phyloP scores from a whole-genome alignment of 2,113 vertebrate species.

The Phainopepla nitens region DNA sequence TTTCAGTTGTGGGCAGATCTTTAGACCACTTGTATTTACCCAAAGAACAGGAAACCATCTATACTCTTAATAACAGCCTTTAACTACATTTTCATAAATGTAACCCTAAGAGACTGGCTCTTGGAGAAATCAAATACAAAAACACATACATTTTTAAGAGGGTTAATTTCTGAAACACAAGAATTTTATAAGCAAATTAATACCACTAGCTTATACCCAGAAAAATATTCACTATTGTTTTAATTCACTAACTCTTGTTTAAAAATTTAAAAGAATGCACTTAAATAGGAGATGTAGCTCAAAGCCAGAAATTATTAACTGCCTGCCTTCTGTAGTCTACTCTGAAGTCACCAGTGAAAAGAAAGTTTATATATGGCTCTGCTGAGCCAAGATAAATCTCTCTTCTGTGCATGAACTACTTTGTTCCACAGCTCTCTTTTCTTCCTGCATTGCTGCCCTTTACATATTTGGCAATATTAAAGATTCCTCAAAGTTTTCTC shows the following conservation, averaged over 20 bases:
- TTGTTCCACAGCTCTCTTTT: slow-evolving; percentile 50
- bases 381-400: slow-evolving; percentile 60
- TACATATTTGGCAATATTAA: slow-evolving; percentile 61
- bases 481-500: slow-evolving; percentile 65
- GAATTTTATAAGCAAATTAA: neutral
- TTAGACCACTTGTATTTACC: neutral
- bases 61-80: neutral
- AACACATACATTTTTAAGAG: neutral
- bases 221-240: neutral
- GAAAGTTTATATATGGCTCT: slow-evolving; percentile 18
- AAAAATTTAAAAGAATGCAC: slow-evolving; percentile 27
- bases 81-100: neutral
- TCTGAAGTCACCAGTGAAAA: slow-evolving; percentile 43
- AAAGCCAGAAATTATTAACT: slow-evolving; percentile 40
- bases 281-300: neutral
- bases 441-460: slow-evolving; percentile 37
- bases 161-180: neutral
- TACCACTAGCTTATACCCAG: neutral
- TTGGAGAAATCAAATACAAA: neutral
- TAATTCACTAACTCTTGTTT: neutral
- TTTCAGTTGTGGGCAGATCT: neutral
- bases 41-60: neutral
- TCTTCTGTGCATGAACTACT: slow-evolving; percentile 34
- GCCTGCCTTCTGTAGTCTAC: neutral
- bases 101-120: neutral